Evolutionary conservation across 2,113 vertebrate species (phyloP), one percentile per base, ranked within the genome.

Genomic region (Pardalotus punctatus): DNA sequence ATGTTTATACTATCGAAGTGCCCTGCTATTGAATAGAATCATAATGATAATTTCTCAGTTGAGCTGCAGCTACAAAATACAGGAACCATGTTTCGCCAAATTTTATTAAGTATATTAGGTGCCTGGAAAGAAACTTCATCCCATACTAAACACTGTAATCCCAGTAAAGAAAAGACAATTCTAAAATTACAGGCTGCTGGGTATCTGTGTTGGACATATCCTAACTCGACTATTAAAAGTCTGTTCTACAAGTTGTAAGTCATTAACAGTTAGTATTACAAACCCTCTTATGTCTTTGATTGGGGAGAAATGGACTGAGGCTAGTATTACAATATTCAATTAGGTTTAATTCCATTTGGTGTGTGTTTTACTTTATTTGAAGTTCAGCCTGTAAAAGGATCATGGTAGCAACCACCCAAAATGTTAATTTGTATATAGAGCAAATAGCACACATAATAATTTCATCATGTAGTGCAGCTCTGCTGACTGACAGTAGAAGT

Each of bases 401-500:
- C 90, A 71, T 86, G 79, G 82, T 67, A 92, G 40, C 56, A 91
- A 78, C 88, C 73, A 92, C 86, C 93, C 95, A 89, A 96, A 96
- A 97, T 96, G 86, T 95, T 95, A 96, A 96, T 96, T 86, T 97
- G 94, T 97, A 90, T 95, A 83, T 66, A 95, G 81, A 90, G 86
- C 74, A 90, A 94, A 97, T 89, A 95, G 93, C 94, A 93, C 81
- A 74, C 77, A 71, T 53, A 81, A 87, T 93, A 76, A 95, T 95
- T 94, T 90, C 95, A 95, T 96, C 88, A 89, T 66, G 73, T 66
- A 77, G 74, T 93, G 78, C 79, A 92, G 74, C 80, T 95, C 81
- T 92, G 77, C 64, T 97, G 97, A 94, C 45, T 97, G 95, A 94
- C 77, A 88, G 81, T 78, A 62, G 76, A 96, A 95, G 54, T 90